phyloP scores from a whole-genome alignment of 2,797 vertebrate genomes.

The Jordanella pulchra region DNA sequence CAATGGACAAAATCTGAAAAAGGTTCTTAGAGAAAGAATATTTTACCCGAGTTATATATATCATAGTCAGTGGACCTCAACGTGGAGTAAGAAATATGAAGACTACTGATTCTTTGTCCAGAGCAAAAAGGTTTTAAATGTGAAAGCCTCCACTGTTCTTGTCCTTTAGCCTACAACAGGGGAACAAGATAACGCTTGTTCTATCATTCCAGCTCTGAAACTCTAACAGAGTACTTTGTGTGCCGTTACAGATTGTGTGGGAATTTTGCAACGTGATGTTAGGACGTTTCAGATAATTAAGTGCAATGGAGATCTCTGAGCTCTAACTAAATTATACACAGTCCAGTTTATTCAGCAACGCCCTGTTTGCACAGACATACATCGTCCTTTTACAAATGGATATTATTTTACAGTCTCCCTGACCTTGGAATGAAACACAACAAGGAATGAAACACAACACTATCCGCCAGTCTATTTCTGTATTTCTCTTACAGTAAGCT shows the following conservation, averaged over 20 bases:
- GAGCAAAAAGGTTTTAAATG: conserved; percentile 1
- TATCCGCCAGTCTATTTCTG: conserved; percentile 74
- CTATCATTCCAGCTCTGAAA: conserved; percentile 8
- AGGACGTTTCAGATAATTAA: conserved; percentile 14
- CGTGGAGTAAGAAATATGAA: not conserved
- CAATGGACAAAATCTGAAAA: not conserved
- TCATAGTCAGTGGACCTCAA: not conserved
- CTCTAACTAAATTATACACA: conserved; percentile 38
- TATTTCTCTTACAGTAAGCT: conserved; percentile 79
- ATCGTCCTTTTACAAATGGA: conserved; percentile 68
- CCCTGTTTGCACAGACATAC: conserved; percentile 68
- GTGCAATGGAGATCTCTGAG: conserved; percentile 27
- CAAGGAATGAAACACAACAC: conserved; percentile 77
- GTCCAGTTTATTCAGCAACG: conserved; percentile 56
- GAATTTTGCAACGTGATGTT: conserved; percentile 18
- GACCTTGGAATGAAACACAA: conserved; percentile 83
- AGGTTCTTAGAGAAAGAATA: not conserved
- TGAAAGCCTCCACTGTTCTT: conserved; percentile 15
- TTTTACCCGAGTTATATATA: not conserved
- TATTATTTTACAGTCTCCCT: conserved; percentile 74
- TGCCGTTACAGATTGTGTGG: not conserved
- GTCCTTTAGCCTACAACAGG: conserved; percentile 14
- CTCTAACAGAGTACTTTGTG: conserved; percentile 5
- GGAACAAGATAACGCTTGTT: conserved; percentile 48
- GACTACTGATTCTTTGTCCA: not conserved